A percentile compares a stretch with the other conserved stretches of the same genome.
phyloP scores from a whole-genome alignment of 2,113 vertebrate species.

The Chlamydotis undulata region DNA sequence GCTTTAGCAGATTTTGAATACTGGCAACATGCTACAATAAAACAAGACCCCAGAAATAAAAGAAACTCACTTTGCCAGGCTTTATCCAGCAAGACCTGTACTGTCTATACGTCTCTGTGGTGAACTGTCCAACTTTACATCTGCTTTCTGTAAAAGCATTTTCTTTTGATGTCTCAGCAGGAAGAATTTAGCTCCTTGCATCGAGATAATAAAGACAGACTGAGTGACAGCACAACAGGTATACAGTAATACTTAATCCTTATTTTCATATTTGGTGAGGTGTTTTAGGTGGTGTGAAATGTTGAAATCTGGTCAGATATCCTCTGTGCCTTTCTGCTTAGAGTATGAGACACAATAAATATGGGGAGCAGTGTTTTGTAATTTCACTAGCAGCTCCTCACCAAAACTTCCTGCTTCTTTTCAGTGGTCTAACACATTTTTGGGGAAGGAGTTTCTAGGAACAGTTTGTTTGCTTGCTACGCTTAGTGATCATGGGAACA shows the following conservation, averaged over 20 bases:
- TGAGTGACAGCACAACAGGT: conserved; percentile 76
- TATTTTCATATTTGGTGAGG: background rate
- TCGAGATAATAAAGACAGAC: conserved; percentile 69
- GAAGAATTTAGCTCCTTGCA: conserved; percentile 74
- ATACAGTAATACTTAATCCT: background rate
- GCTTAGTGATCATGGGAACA: background rate
- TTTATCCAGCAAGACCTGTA: background rate
- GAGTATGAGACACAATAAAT: background rate
- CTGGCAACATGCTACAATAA: background rate
- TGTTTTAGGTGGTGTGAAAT: background rate
- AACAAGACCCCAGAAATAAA: background rate
- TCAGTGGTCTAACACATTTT: background rate
- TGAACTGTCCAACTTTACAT: background rate
- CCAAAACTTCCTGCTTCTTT: background rate
- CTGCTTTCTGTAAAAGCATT: background rate
- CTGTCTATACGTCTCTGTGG: background rate
- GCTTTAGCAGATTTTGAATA: background rate
- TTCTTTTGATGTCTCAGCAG: conserved; percentile 62
- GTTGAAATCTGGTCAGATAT: background rate
- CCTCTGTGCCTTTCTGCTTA: background rate
- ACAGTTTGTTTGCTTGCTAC: background rate
- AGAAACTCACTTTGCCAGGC: background rate
- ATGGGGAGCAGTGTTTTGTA: background rate
- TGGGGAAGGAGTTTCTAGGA: background rate
- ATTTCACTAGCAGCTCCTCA: background rate